Conservation (phyloP, 2,888 invertebrate species). For the Aporophyla lueneburgensis region DNA sequence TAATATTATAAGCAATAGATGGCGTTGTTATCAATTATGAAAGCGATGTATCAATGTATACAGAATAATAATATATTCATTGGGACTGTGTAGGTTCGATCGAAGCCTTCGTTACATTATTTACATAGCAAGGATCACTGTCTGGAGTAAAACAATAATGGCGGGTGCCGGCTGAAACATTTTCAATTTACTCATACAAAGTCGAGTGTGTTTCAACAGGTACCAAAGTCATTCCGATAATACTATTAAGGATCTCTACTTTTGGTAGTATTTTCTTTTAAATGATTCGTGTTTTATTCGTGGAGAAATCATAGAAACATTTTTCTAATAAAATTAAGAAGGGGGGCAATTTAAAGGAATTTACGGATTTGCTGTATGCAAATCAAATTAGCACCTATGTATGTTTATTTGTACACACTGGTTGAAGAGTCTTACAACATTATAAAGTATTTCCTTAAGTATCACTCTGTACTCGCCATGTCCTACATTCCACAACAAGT, state of each 20-base stretch:
- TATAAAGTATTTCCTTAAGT: too few species aligned
- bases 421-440: too few species aligned
- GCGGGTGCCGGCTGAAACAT: slow-evolving; percentile 14
- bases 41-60: slow-evolving; percentile 16
- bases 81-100: slow-evolving; percentile 36
- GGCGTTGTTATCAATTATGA: slow-evolving; percentile 70
- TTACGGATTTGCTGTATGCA: not conserved
- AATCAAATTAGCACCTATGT: not conserved
- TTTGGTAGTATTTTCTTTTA: not conserved
- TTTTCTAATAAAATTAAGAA: too few species aligned
- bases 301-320: not conserved
- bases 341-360: too few species aligned
- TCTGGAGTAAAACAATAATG: slow-evolving; percentile 36
- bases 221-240: not conserved
- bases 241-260: not conserved
- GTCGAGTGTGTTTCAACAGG: slow-evolving; percentile 34
- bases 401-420: too few species aligned
- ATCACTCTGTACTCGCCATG: too few species aligned
- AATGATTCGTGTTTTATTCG: not conserved
- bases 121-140: slow-evolving; percentile 36
- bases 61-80: slow-evolving; percentile 19
- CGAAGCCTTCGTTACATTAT: slow-evolving; percentile 41
- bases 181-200: slow-evolving; percentile 5
- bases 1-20: slow-evolving; percentile 70
- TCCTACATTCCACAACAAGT: too few species aligned